phyloP scores from a whole-genome alignment of 2,888 invertebrate genomes.

The Augochlorella aurata region DNA sequence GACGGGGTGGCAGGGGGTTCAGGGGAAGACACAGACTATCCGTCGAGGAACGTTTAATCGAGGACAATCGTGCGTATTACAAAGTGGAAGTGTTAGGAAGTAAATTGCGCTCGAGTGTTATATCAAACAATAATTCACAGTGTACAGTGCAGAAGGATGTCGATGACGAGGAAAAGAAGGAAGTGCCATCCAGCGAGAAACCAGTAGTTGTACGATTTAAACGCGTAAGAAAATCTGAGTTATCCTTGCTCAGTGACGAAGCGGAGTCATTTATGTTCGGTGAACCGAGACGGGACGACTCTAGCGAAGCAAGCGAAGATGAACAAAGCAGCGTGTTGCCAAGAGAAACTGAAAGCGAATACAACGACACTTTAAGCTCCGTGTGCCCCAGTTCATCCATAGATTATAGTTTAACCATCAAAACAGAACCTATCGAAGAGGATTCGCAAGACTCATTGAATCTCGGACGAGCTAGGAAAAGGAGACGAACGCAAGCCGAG shows the following conservation, averaged over 20 bases:
- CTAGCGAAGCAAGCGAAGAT: constrained; percentile 84
- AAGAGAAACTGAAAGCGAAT: constrained; percentile 77
- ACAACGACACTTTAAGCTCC: constrained; percentile 50
- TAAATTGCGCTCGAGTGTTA: constrained; percentile 85
- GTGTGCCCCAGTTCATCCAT: constrained; percentile 64
- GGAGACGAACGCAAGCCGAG: constrained; percentile 84
- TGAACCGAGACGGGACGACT: constrained; percentile 86
- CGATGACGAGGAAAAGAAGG: constrained; percentile 65
- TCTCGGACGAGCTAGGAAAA: constrained; percentile 75
- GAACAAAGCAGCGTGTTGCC: constrained; percentile 76
- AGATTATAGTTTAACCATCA: constrained; percentile 58
- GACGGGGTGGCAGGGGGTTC: constrained; percentile 67
- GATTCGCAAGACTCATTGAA: constrained; percentile 76
- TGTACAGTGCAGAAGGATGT: constrained; percentile 61
- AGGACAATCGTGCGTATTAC: constrained; percentile 85
- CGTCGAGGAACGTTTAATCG: constrained; percentile 83
- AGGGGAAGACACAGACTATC: constrained; percentile 80
- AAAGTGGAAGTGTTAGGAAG: constrained; percentile 89
- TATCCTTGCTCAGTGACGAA: constrained; percentile 90
- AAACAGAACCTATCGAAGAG: constrained; percentile 75
- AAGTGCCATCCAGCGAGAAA: constrained; percentile 79
- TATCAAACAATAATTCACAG: constrained; percentile 64
- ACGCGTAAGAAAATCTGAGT: constrained; percentile 88
- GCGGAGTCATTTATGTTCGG: constrained; percentile 93
- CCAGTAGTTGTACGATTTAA: constrained; percentile 89